Evolutionary conservation across 2,113 vertebrate genomes (phyloP).

Genomic region (Lethenteron reissneri): DNA sequence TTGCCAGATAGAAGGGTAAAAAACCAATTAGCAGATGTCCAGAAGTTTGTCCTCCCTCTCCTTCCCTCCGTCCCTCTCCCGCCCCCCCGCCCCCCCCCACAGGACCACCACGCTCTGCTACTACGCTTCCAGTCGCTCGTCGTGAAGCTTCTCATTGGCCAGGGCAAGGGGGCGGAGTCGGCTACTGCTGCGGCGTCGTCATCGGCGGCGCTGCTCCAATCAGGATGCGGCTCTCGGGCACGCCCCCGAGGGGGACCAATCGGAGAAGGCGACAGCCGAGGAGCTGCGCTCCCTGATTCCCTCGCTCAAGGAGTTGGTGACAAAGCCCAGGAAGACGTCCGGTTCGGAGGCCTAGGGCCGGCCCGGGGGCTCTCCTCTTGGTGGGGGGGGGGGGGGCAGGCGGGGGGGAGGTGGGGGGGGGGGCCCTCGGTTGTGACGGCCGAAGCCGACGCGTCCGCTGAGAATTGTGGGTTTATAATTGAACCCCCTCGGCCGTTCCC

Average conservation of each 20-base stretch:
- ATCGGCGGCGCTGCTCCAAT: constrained; percentile 22
- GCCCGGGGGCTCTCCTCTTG: too few species aligned
- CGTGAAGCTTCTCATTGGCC: constrained; percentile 57
- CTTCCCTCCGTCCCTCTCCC: background rate
- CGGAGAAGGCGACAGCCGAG: constrained; percentile 20
- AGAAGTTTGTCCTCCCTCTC: constrained; percentile 6
- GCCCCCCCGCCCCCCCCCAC: background rate
- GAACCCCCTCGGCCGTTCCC: too few species aligned
- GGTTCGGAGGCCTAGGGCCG: constrained; percentile 26
- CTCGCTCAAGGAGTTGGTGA: constrained; percentile 51
- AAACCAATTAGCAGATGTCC: background rate
- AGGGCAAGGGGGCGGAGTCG: constrained; percentile 26
- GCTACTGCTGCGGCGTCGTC: too few species aligned
- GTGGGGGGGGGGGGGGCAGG: too few species aligned
- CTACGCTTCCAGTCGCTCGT: constrained; percentile 59
- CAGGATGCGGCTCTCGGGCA: constrained; percentile 14
- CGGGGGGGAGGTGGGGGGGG: too few species aligned
- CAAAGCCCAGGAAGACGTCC: constrained; percentile 44
- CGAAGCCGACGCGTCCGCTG: too few species aligned
- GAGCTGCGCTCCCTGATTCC: constrained; percentile 40
- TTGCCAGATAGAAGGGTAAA: too few species aligned
- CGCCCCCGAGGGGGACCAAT: constrained; percentile 24
- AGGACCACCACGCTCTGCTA: constrained; percentile 67
- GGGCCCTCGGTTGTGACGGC: too few species aligned
- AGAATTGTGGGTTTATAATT: too few species aligned